A percentile compares a stretch with the other conserved stretches of the same genome.
These are phyloP conservation scores for Hypolimnas misippus DNA, from an alignment of 2,888 invertebrate species.

Conservation along the genomic window DNA sequence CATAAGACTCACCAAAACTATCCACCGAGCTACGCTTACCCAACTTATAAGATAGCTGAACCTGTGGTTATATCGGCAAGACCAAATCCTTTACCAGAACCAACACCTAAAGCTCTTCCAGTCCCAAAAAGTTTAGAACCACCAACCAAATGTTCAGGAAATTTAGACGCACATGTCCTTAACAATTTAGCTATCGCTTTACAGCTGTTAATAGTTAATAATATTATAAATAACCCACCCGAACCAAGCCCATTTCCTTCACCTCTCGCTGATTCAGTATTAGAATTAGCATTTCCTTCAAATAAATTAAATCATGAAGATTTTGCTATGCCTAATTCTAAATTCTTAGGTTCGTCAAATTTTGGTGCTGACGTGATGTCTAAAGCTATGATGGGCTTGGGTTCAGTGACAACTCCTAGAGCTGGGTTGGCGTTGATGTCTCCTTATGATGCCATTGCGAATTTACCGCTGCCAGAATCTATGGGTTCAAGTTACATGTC, in stretches of 20 bases:
- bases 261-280: slow-evolving; percentile 28
- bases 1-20: slow-evolving; percentile 19
- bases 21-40: slow-evolving; percentile 16
- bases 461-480: slow-evolving; percentile 29
- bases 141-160: slow-evolving; percentile 25
- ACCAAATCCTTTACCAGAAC: slow-evolving; percentile 2
- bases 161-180: slow-evolving; percentile 59
- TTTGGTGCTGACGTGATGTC: slow-evolving; percentile 44
- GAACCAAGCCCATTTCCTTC: slow-evolving; percentile 27
- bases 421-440: slow-evolving; percentile 44
- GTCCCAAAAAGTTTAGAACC: slow-evolving; percentile 7
- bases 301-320: slow-evolving; percentile 21
- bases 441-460: slow-evolving; percentile 48
- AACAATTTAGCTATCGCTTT: slow-evolving; percentile 73
- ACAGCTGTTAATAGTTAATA: slow-evolving; percentile 67
- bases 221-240: slow-evolving; percentile 59
- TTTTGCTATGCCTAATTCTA: slow-evolving; percentile 46
- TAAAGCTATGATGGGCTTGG: slow-evolving; percentile 39
- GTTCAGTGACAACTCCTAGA: slow-evolving; percentile 38
- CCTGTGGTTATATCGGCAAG: not conserved
- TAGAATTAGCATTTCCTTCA: slow-evolving; percentile 13
- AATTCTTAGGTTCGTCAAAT: slow-evolving; percentile 50
- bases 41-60: slow-evolving; percentile 14
- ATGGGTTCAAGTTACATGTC: slow-evolving; percentile 34
- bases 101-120: not conserved